Conservation (phyloP, 2,797 vertebrate species). For the Clarias fuscus region DNA sequence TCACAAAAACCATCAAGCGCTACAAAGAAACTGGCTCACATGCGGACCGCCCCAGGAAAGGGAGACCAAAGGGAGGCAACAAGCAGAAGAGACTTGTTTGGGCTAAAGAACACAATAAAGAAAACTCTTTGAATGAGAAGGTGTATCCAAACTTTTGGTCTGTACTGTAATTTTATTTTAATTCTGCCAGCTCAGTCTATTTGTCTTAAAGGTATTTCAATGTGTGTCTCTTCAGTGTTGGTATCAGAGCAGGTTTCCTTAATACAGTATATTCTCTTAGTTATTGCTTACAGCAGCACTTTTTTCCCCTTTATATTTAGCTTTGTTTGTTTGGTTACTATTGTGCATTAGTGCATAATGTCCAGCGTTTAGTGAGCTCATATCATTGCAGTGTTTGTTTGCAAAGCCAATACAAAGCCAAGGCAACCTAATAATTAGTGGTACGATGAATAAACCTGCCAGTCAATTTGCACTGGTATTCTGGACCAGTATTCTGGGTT, state of each 20-base stretch:
- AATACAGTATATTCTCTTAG: too few species aligned
- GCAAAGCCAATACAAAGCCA: constrained; percentile 14
- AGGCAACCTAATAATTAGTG: constrained; percentile 18
- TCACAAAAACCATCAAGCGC: too few species aligned
- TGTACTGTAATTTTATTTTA: background rate
- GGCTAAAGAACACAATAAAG: too few species aligned
- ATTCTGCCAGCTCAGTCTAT: background rate
- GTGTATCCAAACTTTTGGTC: too few species aligned
- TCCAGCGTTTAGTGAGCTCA: constrained; percentile 4
- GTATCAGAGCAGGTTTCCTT: background rate
- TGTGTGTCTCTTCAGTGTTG: background rate
- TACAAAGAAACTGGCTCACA: too few species aligned
- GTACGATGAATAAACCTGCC: constrained; percentile 3
- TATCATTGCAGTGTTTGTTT: constrained; percentile 24
- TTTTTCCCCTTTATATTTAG: background rate
- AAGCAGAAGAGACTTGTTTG: too few species aligned
- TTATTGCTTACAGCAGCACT: background rate
- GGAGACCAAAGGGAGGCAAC: too few species aligned
- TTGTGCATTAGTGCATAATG: background rate
- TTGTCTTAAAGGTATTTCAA: background rate
- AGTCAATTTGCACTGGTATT: constrained; percentile 21
- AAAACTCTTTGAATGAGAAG: too few species aligned
- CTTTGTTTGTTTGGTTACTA: background rate
- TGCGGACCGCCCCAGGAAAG: too few species aligned
- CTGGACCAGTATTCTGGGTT: constrained; percentile 10